These are phyloP conservation scores for Oscheius sp. DNA, from an alignment of 2,888 invertebrate species.

Conservation along the genomic window DNA sequence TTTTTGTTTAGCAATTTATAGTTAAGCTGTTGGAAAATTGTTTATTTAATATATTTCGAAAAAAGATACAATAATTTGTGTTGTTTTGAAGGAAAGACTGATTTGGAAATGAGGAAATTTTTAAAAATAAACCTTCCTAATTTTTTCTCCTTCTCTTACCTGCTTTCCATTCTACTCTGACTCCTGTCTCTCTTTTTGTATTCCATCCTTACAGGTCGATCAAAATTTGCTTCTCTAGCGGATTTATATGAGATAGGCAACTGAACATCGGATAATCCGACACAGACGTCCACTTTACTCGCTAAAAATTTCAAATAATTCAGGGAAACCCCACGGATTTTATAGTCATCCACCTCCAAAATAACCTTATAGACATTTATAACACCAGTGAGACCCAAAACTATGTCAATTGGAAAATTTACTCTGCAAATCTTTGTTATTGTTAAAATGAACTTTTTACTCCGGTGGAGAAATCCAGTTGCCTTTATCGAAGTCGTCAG, in stretches of 20 bases:
- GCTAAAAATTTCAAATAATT: slow-evolving; percentile 33
- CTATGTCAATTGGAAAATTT: slow-evolving; percentile 55
- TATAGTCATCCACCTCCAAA: slow-evolving; percentile 49
- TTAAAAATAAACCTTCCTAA: background rate
- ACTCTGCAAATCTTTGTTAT: background rate
- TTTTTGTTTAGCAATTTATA: background rate
- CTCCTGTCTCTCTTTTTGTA: slow-evolving; percentile 39
- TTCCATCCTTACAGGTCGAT: slow-evolving; percentile 42
- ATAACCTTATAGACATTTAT: slow-evolving; percentile 58
- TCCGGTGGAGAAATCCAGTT: slow-evolving; percentile 40
- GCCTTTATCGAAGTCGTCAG: slow-evolving; percentile 46
- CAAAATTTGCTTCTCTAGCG: slow-evolving; percentile 52
- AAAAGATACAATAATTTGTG: background rate
- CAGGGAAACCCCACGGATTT: slow-evolving; percentile 45
- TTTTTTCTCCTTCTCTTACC: slow-evolving; percentile 25
- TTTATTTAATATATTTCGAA: background rate
- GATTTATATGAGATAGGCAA: slow-evolving; percentile 47
- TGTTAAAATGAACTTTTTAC: slow-evolving; percentile 16
- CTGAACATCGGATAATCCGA: slow-evolving; percentile 37
- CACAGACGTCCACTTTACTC: slow-evolving; percentile 33
- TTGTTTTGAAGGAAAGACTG: background rate
- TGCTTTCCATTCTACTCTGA: slow-evolving; percentile 45
- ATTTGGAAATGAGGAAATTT: background rate
- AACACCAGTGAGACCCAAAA: slow-evolving; percentile 48
- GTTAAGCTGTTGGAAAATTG: no score